These are phyloP conservation scores for Myripristis murdjan DNA, from an alignment of 2,797 vertebrate genomes.

Conservation along the genomic window DNA sequence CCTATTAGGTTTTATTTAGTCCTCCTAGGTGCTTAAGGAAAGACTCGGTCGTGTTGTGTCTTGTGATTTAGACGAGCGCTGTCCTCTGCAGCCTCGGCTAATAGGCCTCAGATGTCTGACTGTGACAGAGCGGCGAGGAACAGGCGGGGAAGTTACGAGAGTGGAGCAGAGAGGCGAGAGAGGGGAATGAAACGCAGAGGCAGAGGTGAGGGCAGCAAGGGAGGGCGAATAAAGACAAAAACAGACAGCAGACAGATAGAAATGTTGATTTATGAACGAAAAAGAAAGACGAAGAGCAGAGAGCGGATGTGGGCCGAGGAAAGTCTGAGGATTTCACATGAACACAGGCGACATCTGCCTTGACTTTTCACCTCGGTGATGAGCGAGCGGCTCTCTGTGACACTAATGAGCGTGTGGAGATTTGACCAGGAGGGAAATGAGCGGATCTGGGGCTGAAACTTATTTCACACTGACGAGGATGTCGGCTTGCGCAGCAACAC, in stretches of 20 bases:
- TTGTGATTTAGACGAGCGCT: conserved; percentile 18
- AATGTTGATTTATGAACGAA: not conserved
- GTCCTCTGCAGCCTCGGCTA: conserved; percentile 21
- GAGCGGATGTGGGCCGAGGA: not conserved
- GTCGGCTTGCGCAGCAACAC: conserved; percentile 1
- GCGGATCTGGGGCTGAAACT: not conserved
- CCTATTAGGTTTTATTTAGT: conserved; percentile 24
- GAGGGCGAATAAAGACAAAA: not conserved
- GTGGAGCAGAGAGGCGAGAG: not conserved
- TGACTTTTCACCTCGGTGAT: not conserved
- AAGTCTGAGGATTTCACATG: not conserved
- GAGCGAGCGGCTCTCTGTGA: not conserved
- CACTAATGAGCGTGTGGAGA: conserved; percentile 7
- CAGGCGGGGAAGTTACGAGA: not conserved
- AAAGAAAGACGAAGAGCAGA: not conserved
- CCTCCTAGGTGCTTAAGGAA: not conserved
- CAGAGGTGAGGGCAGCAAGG: not conserved
- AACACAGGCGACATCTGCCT: not conserved
- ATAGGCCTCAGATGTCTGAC: conserved; percentile 42
- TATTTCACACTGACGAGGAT: not conserved
- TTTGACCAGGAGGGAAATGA: not conserved
- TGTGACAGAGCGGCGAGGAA: not conserved
- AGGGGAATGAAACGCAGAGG: not conserved
- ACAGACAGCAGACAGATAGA: not conserved
- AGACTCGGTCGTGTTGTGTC: not conserved